Evolutionary conservation across 2,888 invertebrate species (phyloP).

Genomic region (Tigriopus californicus): DNA sequence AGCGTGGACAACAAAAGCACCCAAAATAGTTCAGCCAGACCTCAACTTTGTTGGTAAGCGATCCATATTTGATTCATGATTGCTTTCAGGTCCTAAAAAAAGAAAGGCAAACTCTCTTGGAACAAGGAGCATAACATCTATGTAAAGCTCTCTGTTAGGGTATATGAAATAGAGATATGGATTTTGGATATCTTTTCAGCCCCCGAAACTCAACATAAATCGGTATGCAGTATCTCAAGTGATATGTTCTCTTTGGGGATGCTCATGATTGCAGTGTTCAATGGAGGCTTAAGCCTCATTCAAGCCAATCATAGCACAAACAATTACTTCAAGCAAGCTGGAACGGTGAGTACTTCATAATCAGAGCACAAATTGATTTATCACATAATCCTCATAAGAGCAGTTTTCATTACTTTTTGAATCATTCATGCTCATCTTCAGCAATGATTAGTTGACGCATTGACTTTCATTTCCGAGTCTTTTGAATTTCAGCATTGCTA

Average conservation of each 20-base stretch:
- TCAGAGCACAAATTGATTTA: too few species aligned
- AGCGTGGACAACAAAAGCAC: conserved; percentile 53
- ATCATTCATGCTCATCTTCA: too few species aligned
- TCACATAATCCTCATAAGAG: too few species aligned
- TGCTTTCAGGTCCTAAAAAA: neutral
- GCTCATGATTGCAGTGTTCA: conserved; percentile 79
- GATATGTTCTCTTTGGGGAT: conserved; percentile 95
- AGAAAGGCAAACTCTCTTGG: neutral
- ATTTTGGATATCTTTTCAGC: conserved; percentile 36
- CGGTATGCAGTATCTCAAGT: conserved; percentile 62
- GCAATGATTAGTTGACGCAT: too few species aligned
- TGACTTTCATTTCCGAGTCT: too few species aligned
- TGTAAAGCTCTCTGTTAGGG: neutral
- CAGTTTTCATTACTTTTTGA: too few species aligned
- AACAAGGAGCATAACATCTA: neutral
- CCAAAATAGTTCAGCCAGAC: conserved; percentile 84
- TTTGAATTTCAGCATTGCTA: too few species aligned
- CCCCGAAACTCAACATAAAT: conserved; percentile 73
- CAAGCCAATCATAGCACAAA: conserved; percentile 76
- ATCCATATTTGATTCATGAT: neutral
- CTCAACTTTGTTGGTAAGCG: conserved; percentile 65
- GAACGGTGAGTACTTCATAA: conserved; percentile 25
- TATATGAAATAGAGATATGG: neutral
- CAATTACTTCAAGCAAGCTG: conserved; percentile 72
- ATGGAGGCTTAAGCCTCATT: conserved; percentile 67